Evolutionary conservation across 1,140 invertebrate genomes (phyloP), one percentile per base, ranked within the genome.

Genomic region (Leptinotarsa lineolata): DNA sequence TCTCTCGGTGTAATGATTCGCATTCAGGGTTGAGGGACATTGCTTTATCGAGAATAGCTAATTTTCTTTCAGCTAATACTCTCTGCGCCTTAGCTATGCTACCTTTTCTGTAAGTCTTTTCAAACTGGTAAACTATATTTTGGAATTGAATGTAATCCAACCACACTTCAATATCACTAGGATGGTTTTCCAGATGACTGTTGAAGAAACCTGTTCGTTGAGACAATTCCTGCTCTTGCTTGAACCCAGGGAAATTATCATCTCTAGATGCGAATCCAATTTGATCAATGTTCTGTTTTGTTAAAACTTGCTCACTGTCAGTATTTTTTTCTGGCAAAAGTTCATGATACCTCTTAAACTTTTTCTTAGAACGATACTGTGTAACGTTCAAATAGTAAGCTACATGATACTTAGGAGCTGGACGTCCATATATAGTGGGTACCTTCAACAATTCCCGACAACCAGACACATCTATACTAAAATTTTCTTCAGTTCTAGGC

Each of bases 61-160:
- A 79, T 78, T 90, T 89, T 72, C 87, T 86, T 77, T 87, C 85
- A n/a, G 83, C 82, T 67, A 82, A 86, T 66, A 80, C 84, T 75
- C 73, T 81, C 81, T 48, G 78, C 45, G 83, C 84, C 82, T 83
- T 85, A 75, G 79, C 86, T 81, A 79, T 82, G 76, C 81, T 84
- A 24, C 64, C 64, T 78, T 83, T 83, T 20, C 76, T 72, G 72
- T 84, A 84, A 16, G 82, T 80, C 75, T 84, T 85, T 72, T 84
- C 74, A 77, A 87, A 85, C 72, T 87, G 80, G 72, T 76, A 79
- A 63, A 84, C 72, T 71, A 64, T 79, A 85, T 89, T 87, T 79
- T 91, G 89, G 81, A 88, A 88, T 24, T 87, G 76, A 11, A 88
- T 78, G 79, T 90, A 90, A 78, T 90, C 82, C 54, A 90, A 77